Evolutionary conservation across 2,113 vertebrate species (phyloP), one percentile per base, ranked within the genome.

Genomic region (Nicator chloris): DNA sequence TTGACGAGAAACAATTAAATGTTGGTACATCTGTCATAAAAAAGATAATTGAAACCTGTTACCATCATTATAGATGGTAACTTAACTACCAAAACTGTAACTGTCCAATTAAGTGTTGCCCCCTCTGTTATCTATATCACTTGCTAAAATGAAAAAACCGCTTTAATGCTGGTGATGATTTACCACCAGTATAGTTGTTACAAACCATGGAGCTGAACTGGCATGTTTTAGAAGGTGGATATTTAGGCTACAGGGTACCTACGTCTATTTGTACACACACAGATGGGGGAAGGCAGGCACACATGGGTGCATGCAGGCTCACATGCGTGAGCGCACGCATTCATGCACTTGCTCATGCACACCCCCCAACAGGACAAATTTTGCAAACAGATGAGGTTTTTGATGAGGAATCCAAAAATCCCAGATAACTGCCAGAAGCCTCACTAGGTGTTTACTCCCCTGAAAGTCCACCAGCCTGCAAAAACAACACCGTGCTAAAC

Each of bases 1-100:
- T 98, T 98, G 98, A 98, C 84, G 98, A 98, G 98, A 98, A 98
- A 98, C 98, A 98, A 98, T 98, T 98, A 98, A 98, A 98, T 98
- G 98, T 98, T 98, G 97, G 98, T 98, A 98, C 98, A 99, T 98
- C 97, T 98, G 97, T 97, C 98, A 98, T 98, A 97, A 98, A 98
- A 96, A 97, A 97, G 93, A 97, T 96, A 94, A 97, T 77, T 94
- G 95, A 98, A 98, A 98, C 97, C 97, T 97, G 97, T 97, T 97
- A 94, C 94, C 96, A 86, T 96, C 96, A 94, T 96, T 95, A 95
- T 76, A 87, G 73, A 95, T 1, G 69, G 94, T 77, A 96, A 97
- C 94, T 97, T 93, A 97, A 95, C 96, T 94, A 92, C 95, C 85
- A 92, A 96, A 96, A 97, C 96, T 96, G 95, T 96, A 97, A 95